A percentile compares a stretch with the other conserved stretches of the same genome.
Conservation (phyloP, 2,113 vertebrate genomes). For the Brachyistius frenatus region DNA sequence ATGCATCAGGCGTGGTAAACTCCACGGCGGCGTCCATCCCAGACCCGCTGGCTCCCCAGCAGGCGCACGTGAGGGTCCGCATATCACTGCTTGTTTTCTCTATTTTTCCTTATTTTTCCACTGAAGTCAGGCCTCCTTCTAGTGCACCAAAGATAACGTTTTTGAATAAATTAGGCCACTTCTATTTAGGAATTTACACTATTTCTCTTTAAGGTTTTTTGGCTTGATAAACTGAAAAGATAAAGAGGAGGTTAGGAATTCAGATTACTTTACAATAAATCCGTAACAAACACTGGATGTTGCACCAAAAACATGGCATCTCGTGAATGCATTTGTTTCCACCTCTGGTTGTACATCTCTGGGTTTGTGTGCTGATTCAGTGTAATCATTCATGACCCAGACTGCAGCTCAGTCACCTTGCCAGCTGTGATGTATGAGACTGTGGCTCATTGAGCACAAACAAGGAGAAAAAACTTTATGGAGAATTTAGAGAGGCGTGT, state of each 20-base stretch:
- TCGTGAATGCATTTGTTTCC: not conserved
- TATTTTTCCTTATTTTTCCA: slow-evolving; percentile 3
- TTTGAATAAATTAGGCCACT: slow-evolving; percentile 25
- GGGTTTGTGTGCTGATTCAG: slow-evolving; percentile 44
- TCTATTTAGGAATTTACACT: not conserved
- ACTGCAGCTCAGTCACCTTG: slow-evolving; percentile 73
- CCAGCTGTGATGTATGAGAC: slow-evolving; percentile 60
- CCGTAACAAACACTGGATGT: not conserved
- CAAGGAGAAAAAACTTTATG: slow-evolving; percentile 54
- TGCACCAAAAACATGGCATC: not conserved
- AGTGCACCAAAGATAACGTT: slow-evolving; percentile 11
- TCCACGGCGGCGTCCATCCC: no score
- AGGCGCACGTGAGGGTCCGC: no score
- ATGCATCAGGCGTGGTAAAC: no score
- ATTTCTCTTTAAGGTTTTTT: not conserved
- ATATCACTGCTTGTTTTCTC: not conserved
- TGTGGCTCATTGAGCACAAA: slow-evolving; percentile 62
- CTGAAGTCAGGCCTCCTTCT: slow-evolving; percentile 43
- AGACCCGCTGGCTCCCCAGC: no score
- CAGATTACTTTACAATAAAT: not conserved
- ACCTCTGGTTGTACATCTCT: slow-evolving; percentile 1
- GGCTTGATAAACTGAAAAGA: slow-evolving; percentile 6
- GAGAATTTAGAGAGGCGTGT: slow-evolving; percentile 46
- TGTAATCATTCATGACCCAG: slow-evolving; percentile 66
- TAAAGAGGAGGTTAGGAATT: not conserved